These are phyloP conservation scores for Argynnis bischoffii DNA, from an alignment of 2,888 invertebrate species.

Conservation along the genomic window DNA sequence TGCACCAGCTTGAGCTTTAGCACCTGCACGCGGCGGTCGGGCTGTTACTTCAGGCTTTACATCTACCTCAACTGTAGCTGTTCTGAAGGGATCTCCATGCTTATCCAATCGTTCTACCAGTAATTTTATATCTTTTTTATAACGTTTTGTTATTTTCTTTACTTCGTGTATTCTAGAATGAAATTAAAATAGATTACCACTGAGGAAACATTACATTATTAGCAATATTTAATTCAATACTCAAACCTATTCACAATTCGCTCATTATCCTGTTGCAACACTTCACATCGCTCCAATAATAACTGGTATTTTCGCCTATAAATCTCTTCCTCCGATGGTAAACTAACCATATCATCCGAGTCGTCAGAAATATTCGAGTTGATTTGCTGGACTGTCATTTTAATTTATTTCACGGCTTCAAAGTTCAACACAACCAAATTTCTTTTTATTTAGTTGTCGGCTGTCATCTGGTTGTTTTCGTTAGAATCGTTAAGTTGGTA, in stretches of 20 bases:
- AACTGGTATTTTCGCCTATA: conserved; percentile 89
- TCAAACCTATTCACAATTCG: conserved; percentile 85
- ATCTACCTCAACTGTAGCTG: conserved; percentile 82
- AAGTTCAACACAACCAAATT: conserved; percentile 73
- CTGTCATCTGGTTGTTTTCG: conserved; percentile 40
- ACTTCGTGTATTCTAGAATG: conserved; percentile 85
- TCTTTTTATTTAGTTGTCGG: conserved; percentile 65
- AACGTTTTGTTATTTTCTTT: conserved; percentile 85
- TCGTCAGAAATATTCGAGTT: conserved; percentile 81
- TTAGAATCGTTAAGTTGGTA: conserved; percentile 39
- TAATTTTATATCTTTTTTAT: conserved; percentile 86
- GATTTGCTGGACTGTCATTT: conserved; percentile 81
- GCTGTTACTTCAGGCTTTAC: conserved; percentile 62
- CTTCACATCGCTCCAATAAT: conserved; percentile 87
- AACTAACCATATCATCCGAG: conserved; percentile 80
- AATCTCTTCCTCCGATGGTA: conserved; percentile 84
- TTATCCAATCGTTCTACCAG: conserved; percentile 86
- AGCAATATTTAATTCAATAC: neutral
- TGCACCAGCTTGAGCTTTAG: conserved; percentile 53
- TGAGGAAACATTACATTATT: neutral
- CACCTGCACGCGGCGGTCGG: conserved; percentile 51
- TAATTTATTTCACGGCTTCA: conserved; percentile 79
- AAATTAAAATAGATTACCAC: conserved; percentile 40
- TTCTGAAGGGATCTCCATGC: conserved; percentile 87
- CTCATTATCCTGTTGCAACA: conserved; percentile 89